A percentile compares a stretch with the other conserved stretches of the same genome.
These are phyloP conservation scores for Ferrisia virgata DNA, from an alignment of 2,888 invertebrate genomes.

Conservation along the genomic window DNA sequence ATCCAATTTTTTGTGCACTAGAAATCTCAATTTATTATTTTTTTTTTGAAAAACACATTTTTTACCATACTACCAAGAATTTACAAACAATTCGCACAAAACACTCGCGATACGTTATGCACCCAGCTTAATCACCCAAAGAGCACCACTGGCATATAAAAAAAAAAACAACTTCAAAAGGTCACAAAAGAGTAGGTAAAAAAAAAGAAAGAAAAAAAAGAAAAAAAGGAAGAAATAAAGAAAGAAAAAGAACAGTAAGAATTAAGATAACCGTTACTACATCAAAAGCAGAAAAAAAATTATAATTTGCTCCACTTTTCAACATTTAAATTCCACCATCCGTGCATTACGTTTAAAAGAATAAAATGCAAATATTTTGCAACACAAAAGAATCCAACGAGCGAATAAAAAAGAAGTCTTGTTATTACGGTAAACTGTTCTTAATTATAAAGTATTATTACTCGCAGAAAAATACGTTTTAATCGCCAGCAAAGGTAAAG, in stretches of 20 bases:
- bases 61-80: no score
- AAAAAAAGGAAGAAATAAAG: background rate
- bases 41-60: no score
- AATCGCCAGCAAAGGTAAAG: background rate
- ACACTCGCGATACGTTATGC: no score
- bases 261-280: background rate
- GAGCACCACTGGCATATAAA: background rate
- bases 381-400: background rate
- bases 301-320: background rate
- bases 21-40: no score
- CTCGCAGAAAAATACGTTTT: slow-evolving; percentile 18
- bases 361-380: slow-evolving; percentile 21
- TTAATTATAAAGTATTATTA: slow-evolving; percentile 28
- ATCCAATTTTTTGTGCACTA: no score
- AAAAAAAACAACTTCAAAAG: background rate
- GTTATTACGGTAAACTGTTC: slow-evolving; percentile 26
- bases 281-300: slow-evolving; percentile 3
- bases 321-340: background rate
- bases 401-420: background rate
- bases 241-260: background rate
- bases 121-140: background rate
- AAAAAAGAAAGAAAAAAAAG: background rate
- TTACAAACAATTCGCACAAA: no score
- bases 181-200: background rate
- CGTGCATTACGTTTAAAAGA: background rate